phyloP scores from a whole-genome alignment of 2,113 vertebrate species.

The Pimephales promelas region DNA sequence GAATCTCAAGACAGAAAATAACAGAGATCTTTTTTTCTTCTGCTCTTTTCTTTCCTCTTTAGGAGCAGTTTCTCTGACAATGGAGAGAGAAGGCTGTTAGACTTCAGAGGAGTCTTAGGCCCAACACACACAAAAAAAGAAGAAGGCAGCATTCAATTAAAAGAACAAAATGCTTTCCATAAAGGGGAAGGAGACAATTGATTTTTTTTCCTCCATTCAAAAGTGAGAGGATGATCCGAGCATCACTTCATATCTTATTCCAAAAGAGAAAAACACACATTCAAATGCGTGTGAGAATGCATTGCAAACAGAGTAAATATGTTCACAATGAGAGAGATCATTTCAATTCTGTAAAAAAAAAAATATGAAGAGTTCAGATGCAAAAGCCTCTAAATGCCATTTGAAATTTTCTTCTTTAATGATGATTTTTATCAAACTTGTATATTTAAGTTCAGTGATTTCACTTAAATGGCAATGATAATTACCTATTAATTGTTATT shows the following conservation, averaged over 20 bases:
- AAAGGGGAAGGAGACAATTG: conserved; percentile 65
- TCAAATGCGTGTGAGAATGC: conserved; percentile 29
- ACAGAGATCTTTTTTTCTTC: conserved; percentile 84
- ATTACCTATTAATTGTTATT: too few species aligned
- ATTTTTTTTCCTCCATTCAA: conserved; percentile 64
- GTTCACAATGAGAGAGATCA: conserved; percentile 17
- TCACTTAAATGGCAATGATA: too few species aligned
- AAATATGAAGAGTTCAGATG: too few species aligned
- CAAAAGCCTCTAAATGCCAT: too few species aligned
- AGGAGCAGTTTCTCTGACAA: conserved; percentile 75
- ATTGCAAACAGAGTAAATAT: conserved; percentile 37
- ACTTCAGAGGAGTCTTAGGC: conserved; percentile 77
- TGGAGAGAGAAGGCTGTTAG: conserved; percentile 79
- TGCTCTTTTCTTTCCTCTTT: conserved; percentile 72
- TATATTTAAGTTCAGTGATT: too few species aligned
- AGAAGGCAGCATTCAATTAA: conserved; percentile 69
- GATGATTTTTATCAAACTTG: too few species aligned
- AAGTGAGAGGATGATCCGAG: conserved; percentile 56
- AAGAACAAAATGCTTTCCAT: conserved; percentile 65
- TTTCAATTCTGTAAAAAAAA: too few species aligned
- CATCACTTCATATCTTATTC: conserved; percentile 56
- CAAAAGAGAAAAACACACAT: conserved; percentile 47
- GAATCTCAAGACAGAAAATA: conserved; percentile 90
- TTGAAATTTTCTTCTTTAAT: too few species aligned
- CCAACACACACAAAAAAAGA: conserved; percentile 66